A percentile compares a stretch with the other conserved stretches of the same genome.
Conservation (phyloP, 2,797 vertebrate species). For the Thaleichthys pacificus region DNA sequence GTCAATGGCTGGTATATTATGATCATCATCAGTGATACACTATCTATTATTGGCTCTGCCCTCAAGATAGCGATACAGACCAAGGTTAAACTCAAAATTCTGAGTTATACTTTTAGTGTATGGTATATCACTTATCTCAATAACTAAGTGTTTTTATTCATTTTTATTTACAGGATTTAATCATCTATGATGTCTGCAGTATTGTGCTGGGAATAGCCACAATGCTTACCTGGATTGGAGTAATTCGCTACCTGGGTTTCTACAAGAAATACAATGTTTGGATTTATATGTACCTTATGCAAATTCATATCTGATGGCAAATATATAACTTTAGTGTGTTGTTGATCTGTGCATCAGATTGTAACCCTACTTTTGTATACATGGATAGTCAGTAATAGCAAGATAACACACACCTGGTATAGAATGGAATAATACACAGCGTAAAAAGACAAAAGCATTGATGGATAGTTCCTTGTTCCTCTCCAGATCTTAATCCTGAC, state of each 20-base stretch:
- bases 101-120: neutral
- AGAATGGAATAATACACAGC: neutral
- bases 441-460: neutral
- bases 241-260: slow-evolving; percentile 93
- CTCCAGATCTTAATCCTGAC: slow-evolving; percentile 91
- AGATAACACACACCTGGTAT: neutral
- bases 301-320: neutral
- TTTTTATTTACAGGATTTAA: slow-evolving; percentile 77
- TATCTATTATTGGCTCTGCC: slow-evolving; percentile 86
- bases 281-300: neutral
- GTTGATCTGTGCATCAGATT: no score
- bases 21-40: slow-evolving; percentile 85
- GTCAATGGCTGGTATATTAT: slow-evolving; percentile 95
- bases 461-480: neutral
- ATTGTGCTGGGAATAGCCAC: slow-evolving; percentile 92
- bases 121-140: neutral
- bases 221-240: slow-evolving; percentile 91
- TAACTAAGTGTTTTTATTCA: neutral
- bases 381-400: neutral
- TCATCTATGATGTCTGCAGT: slow-evolving; percentile 91
- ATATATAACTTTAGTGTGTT: neutral
- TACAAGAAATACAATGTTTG: slow-evolving; percentile 97
- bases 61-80: slow-evolving; percentile 95
- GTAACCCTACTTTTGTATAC: neutral
- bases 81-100: slow-evolving; percentile 74